Conservation (phyloP, 2,113 vertebrate species). For the Conger conger region DNA sequence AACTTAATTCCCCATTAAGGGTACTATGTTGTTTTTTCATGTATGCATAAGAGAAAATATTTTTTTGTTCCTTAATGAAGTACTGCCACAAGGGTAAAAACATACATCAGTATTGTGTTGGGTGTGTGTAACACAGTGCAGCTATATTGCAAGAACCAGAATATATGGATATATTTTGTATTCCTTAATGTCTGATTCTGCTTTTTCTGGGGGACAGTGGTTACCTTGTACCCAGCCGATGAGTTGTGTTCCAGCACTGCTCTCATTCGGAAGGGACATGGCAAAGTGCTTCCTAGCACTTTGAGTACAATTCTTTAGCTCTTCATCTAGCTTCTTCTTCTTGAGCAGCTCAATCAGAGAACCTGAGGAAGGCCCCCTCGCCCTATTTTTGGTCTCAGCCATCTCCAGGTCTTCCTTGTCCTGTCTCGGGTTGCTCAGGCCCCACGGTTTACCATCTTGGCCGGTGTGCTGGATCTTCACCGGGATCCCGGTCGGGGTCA, state of each 20-base stretch:
- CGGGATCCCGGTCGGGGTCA: conserved; percentile 77
- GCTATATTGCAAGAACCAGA: not conserved
- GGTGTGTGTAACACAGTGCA: not conserved
- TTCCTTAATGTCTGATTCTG: not conserved
- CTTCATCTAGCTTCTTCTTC: conserved; percentile 77
- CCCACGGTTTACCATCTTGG: conserved; percentile 72
- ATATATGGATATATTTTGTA: not conserved
- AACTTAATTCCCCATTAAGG: not conserved
- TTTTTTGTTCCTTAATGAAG: not conserved
- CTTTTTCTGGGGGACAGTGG: not conserved
- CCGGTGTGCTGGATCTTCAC: conserved; percentile 79
- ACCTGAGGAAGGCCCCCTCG: conserved; percentile 68
- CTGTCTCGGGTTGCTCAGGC: conserved; percentile 64
- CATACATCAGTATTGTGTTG: not conserved
- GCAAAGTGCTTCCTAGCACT: conserved; percentile 79
- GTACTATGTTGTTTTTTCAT: not conserved
- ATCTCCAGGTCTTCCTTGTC: conserved; percentile 69
- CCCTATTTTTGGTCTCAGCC: conserved; percentile 62
- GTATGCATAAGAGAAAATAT: not conserved
- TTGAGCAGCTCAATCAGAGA: conserved; percentile 87
- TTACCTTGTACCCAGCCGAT: conserved; percentile 80
- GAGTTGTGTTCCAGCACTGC: conserved; percentile 69
- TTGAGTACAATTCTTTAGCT: conserved; percentile 70
- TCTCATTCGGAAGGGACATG: conserved; percentile 76
- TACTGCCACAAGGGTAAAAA: not conserved